Percentiles rank a stretch among this genome's conserved stretches.
These are phyloP conservation scores for Turdus rufiventris DNA, from an alignment of 2,113 vertebrate species.

Conservation along the genomic window DNA sequence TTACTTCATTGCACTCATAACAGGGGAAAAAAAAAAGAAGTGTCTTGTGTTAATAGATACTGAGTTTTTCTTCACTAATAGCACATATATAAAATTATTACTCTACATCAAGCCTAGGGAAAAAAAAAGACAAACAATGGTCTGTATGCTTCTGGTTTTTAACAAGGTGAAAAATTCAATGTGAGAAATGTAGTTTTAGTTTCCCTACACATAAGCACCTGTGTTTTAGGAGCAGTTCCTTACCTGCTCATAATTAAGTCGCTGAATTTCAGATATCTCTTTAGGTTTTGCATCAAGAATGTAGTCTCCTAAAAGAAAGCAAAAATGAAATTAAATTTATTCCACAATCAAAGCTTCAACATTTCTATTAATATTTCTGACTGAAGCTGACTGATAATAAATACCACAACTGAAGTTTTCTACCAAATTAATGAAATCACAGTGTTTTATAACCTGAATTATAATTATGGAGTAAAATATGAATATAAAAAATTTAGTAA, in stretches of 20 bases:
- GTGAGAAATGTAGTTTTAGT: background rate
- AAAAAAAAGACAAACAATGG: background rate
- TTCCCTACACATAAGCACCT: background rate
- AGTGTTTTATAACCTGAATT: background rate
- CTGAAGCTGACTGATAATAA: background rate
- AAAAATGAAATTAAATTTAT: constrained; percentile 38
- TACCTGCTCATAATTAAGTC: constrained; percentile 99
- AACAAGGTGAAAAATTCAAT: background rate
- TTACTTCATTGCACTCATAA: background rate
- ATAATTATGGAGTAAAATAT: background rate
- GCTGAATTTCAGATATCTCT: constrained; percentile 96
- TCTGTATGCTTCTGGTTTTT: background rate
- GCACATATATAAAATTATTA: background rate
- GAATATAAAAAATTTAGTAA: background rate
- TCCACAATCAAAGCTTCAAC: background rate
- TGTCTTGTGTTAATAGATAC: background rate
- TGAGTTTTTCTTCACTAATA: background rate
- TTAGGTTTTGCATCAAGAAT: constrained; percentile 98
- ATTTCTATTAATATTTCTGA: background rate
- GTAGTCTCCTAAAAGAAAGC: constrained; percentile 87
- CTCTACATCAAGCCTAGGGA: background rate
- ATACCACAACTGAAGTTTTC: background rate
- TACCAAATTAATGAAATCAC: background rate
- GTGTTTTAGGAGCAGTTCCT: constrained; percentile 39
- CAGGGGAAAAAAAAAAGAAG: background rate